These are phyloP conservation scores for Stictocephala bisonia DNA, from an alignment of 2,888 invertebrate species.

Conservation along the genomic window DNA sequence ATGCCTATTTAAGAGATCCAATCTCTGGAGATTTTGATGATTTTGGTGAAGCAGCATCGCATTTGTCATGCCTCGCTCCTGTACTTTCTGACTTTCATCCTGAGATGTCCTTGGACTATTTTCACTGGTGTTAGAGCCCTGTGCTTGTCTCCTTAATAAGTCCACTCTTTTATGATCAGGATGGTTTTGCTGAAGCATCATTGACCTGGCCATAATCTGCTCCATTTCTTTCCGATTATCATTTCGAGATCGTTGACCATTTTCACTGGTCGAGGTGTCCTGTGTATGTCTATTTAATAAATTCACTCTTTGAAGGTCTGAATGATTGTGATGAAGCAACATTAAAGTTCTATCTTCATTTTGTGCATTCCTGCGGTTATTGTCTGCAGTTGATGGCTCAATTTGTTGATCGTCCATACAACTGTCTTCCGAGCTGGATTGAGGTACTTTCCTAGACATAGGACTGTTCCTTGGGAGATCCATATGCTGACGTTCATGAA, in stretches of 20 bases:
- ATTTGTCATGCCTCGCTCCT: not conserved
- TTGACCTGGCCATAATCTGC: not conserved
- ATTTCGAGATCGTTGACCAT: no score
- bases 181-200: slow-evolving; percentile 4
- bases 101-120: not conserved
- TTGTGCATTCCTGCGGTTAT: not conserved
- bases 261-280: no score
- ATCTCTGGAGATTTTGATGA: not conserved
- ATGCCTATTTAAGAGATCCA: not conserved
- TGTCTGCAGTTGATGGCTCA: not conserved
- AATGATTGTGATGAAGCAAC: no score
- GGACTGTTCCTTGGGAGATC: slow-evolving; percentile 63
- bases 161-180: not conserved
- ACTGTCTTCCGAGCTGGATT: not conserved
- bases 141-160: not conserved
- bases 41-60: not conserved
- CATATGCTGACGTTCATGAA: slow-evolving; percentile 86
- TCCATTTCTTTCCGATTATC: no score
- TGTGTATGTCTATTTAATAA: no score
- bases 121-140: not conserved
- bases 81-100: not conserved
- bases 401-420: not conserved
- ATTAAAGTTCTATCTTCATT: no score
- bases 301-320: no score
- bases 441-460: not conserved